Base-by-base conservation (phyloP, 2,113 vertebrate species). In the Colossoma macropomum region DNA sequence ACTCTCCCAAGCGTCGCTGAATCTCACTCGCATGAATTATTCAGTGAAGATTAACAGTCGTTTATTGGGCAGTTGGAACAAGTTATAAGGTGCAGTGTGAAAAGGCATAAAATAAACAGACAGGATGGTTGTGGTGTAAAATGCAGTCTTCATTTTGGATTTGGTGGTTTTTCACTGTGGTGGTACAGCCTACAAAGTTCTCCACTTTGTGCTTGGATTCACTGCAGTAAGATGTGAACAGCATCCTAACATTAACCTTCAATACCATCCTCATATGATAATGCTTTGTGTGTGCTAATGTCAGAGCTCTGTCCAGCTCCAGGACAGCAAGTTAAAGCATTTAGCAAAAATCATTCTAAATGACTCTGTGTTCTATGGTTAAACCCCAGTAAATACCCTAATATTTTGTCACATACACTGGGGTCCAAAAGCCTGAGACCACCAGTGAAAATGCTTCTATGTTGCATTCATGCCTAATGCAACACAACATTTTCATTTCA, bases 31-130 rank as follows among this genome's bases (percentile, higher is more conserved):
- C 77, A 86, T 38, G 70, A 62, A 78, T 78, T 28, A 88, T 87
- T 87, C 62, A 86, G 88, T 23, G 45, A 69, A 77, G 84, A 75
- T 82, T 82, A 88, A 88, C 75, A 28, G 60, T 87, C 76, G 82
- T 62, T 56, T 77, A 84, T 84, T 60, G 28, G 75, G 50, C 19
- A 75, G 76, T 62, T 72, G 38, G 77, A 69, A 86, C 38, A 86
- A 81, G 74, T 84, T 90, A 78, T 82, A 81, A 27, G 75, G 45
- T 34, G 21, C 45, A 81, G 62, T 25, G 77, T 71, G 74, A 73
- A 82, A 84, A 28, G 56, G 68, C 27, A 83, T 70, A 59, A 88
- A 77, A 65, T n/a, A 88, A 89, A 89, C 75, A 77, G 0, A 34
- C 17, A 86, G 75, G 74, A 78, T 38, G 66, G 32, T 86, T 82